A percentile compares a stretch with the other conserved stretches of the same genome.
phyloP scores from a whole-genome alignment of 2,113 vertebrate genomes.

The Cheilinus undulatus region DNA sequence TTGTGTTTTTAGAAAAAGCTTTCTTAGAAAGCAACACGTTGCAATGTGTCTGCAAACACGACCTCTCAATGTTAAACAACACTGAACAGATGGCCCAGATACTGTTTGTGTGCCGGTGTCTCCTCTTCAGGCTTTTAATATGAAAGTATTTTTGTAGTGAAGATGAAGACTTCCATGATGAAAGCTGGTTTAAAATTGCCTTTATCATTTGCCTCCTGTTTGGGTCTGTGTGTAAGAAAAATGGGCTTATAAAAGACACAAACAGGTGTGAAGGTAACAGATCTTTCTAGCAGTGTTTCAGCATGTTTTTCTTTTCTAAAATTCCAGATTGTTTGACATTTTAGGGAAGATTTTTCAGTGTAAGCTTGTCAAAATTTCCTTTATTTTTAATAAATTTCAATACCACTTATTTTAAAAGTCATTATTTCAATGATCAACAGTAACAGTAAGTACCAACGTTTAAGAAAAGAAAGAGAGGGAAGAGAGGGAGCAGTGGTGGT shows the following conservation, averaged over 20 bases:
- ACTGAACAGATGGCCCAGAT: not conserved
- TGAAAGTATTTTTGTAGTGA: not conserved
- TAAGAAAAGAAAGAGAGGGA: no score
- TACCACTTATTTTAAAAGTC: no score
- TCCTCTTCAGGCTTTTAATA: not conserved
- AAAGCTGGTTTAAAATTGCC: conserved; percentile 3
- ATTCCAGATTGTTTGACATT: not conserved
- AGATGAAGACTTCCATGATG: not conserved
- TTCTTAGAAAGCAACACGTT: conserved; percentile 14
- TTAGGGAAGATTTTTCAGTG: no score
- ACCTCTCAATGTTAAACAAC: not conserved
- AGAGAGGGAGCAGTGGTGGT: no score
- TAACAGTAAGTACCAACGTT: no score
- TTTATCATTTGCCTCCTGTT: not conserved
- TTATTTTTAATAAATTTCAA: no score
- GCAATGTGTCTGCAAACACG: not conserved
- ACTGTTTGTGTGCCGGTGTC: not conserved
- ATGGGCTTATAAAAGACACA: not conserved
- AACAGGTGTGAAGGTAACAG: not conserved
- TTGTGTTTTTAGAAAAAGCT: conserved; percentile 3
- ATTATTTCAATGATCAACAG: no score
- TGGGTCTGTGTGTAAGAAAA: not conserved
- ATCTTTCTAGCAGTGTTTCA: not conserved
- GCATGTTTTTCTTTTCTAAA: not conserved
- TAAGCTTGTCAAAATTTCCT: no score